Percentiles rank a stretch among this genome's conserved stretches.
Conservation (phyloP, 2,888 invertebrate species). For the Ennomos quercinarius region DNA sequence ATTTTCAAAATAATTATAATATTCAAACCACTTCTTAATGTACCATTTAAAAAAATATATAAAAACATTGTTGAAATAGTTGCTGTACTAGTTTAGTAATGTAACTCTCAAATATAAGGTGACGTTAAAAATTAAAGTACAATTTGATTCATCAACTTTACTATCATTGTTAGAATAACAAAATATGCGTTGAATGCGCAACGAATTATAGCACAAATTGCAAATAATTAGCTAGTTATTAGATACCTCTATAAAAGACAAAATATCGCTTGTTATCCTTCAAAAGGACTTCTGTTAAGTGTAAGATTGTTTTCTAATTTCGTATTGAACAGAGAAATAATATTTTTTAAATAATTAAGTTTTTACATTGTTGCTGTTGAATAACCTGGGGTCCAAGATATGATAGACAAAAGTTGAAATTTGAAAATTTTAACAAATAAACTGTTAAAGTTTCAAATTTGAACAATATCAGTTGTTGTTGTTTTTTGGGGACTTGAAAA, state of each 20-base stretch:
- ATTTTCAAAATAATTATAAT: neutral
- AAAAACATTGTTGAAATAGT: no score
- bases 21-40: no score
- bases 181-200: slow-evolving; percentile 62
- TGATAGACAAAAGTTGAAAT: slow-evolving; percentile 59
- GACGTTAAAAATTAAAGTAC: slow-evolving; percentile 33
- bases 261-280: slow-evolving; percentile 82
- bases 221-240: slow-evolving; percentile 61
- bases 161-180: slow-evolving; percentile 47
- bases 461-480: slow-evolving; percentile 46
- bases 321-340: slow-evolving; percentile 66
- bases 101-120: no score
- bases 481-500: slow-evolving; percentile 40
- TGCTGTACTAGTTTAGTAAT: no score
- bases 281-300: slow-evolving; percentile 77
- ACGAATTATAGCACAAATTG: slow-evolving; percentile 69
- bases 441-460: slow-evolving; percentile 41
- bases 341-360: slow-evolving; percentile 76
- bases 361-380: slow-evolving; percentile 74
- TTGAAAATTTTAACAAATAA: slow-evolving; percentile 43
- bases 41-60: no score
- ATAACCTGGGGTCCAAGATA: slow-evolving; percentile 78
- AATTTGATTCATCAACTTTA: slow-evolving; percentile 53
- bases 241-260: slow-evolving; percentile 78
- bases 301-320: slow-evolving; percentile 69